phyloP scores from a whole-genome alignment of 1,140 invertebrate species.

The Vanessa tameamea region DNA sequence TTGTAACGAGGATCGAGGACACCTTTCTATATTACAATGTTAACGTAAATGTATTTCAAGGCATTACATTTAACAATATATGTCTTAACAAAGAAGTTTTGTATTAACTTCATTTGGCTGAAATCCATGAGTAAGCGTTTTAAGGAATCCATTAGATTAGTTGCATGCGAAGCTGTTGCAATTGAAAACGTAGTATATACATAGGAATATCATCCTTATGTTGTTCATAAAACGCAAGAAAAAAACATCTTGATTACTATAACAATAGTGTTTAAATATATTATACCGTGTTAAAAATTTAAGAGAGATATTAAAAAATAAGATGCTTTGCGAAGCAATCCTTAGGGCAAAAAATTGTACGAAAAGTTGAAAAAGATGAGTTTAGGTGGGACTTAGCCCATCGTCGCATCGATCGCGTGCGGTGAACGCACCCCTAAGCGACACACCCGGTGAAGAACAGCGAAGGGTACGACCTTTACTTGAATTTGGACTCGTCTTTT shows the following conservation, averaged over 20 bases:
- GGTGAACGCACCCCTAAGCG: conserved; percentile 70
- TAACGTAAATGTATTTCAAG: conserved; percentile 23
- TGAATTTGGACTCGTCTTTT: conserved; percentile 24
- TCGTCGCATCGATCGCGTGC: conserved; percentile 66
- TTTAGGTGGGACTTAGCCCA: conserved; percentile 42
- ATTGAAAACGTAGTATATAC: background rate
- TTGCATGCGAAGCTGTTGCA: conserved; percentile 1
- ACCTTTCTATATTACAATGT: conserved; percentile 26
- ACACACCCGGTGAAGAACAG: conserved; percentile 48
- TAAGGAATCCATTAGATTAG: conserved; percentile 4
- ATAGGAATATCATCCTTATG: too few species aligned
- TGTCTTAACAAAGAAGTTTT: background rate
- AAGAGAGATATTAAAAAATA: too few species aligned
- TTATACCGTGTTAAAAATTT: too few species aligned
- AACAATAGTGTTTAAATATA: too few species aligned
- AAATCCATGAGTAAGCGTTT: conserved; percentile 43
- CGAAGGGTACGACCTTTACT: conserved; percentile 42
- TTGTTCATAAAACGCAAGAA: too few species aligned
- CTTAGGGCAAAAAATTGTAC: conserved; percentile 41
- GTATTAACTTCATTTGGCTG: background rate
- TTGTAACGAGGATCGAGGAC: conserved; percentile 43
- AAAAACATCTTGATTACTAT: too few species aligned
- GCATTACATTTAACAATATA: background rate
- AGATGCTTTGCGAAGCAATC: background rate
- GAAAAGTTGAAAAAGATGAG: conserved; percentile 35